These are phyloP conservation scores for Papio anubis DNA, from an alignment of 2,113 vertebrate species.

Conservation along the genomic window DNA sequence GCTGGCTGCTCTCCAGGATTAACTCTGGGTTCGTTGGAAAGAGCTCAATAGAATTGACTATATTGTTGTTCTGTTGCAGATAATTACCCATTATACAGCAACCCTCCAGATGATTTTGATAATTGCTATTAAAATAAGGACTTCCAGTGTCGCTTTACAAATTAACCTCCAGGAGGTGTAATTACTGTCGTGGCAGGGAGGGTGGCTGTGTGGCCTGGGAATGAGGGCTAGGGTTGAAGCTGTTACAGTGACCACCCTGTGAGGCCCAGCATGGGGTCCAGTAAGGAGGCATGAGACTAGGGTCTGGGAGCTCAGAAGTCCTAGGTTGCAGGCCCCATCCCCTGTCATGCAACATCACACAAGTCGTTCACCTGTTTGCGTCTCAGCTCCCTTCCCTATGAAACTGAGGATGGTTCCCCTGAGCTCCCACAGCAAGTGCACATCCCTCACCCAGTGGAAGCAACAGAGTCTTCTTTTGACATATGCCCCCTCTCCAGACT, in stretches of 20 bases:
- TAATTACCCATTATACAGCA: constrained; percentile 76
- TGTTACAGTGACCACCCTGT: fast-evolving
- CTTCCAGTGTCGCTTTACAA: constrained; percentile 72
- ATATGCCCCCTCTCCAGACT: no score
- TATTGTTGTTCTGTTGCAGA: constrained; percentile 54
- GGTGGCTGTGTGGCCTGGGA: neutral
- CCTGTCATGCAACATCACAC: neutral
- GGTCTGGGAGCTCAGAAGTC: neutral
- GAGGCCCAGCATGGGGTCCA: fast-evolving
- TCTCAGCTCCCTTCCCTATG: neutral
- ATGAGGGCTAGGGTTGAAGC: neutral
- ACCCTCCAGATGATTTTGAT: constrained; percentile 70
- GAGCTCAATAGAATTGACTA: constrained; percentile 45
- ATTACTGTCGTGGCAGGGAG: neutral
- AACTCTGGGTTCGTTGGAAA: neutral
- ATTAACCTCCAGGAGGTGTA: constrained; percentile 74
- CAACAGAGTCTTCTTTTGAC: neutral
- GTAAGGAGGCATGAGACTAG: neutral
- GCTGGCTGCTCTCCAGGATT: neutral
- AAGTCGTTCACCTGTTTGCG: neutral
- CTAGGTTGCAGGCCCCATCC: no score
- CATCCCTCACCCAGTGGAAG: neutral
- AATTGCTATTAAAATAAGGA: constrained; percentile 76
- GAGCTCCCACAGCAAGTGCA: fast-evolving
- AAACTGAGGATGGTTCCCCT: neutral